Evolutionary conservation across 2,888 invertebrate genomes (phyloP), one percentile per base, ranked within the genome.

Genomic region (Hyppa rectilinea): DNA sequence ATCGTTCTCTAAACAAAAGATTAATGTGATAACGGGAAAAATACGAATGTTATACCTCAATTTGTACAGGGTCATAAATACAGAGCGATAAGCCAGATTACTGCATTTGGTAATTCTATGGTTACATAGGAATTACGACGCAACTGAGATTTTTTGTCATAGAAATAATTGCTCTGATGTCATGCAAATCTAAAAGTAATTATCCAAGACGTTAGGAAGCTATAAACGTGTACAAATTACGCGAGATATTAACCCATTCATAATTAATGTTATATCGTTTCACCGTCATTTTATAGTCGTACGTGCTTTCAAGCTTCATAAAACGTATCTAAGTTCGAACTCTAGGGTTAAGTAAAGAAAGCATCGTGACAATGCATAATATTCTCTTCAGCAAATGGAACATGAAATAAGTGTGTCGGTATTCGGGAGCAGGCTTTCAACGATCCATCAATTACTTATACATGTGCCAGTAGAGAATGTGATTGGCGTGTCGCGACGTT

Each of bases 21-120:
- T 91, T 92, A 89, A 85, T 83, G 79, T 87, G 91, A 93, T 93
- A 92, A 92, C 83, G 82, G 72, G 78, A 81, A 89, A 92, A 89
- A 87, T 91, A 91, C 85, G 87, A 89, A 89, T 87, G 84, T 90
- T 91, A 87, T 87, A 87, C 87, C 87, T 89, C 88, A 87, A 89
- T 91, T 89, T 89, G 89, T 89, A 87, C 87, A 88, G 82, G 87
- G 88, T 86, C 90, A 91, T 92, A 90, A 90, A 86, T 90, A 90
- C 87, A 79, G 80, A 81, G 81, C 83, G 91, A 92, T 93, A 91
- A 88, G 84, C 74, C 67, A 83, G 88, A 89, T 89, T 89, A 89
- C 87, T 81, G 83, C 85, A 89, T 87, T 82, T 80, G 49, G 67
- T 61, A 76, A 76, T 75, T 81, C 68, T 80, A 69, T 75, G 53